These are phyloP conservation scores for Lepidocyrtinus sp. DNA, from an alignment of 2,888 invertebrate species.

Conservation along the genomic window DNA sequence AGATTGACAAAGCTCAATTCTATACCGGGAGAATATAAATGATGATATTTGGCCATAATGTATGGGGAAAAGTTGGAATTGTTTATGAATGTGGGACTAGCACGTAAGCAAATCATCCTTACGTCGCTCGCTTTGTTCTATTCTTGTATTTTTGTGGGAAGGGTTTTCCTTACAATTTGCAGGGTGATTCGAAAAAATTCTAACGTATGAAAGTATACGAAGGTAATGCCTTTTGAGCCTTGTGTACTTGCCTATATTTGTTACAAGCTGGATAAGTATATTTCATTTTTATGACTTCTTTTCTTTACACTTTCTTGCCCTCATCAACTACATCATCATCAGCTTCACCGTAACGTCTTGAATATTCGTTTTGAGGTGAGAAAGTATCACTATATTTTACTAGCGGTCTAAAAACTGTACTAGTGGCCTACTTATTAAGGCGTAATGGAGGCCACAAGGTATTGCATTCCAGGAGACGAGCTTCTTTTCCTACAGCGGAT, in stretches of 20 bases:
- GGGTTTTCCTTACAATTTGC: neutral
- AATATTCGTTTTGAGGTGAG: no score
- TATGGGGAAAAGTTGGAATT: no score
- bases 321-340: neutral
- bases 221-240: neutral
- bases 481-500: neutral
- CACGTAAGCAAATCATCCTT: slow-evolving; percentile 32
- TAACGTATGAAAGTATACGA: neutral
- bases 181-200: neutral
- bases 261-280: neutral
- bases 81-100: neutral
- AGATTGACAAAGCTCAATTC: no score
- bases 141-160: neutral
- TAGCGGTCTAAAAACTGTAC: neutral
- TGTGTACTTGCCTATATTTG: neutral
- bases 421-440: neutral
- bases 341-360: neutral
- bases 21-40: no score
- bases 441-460: neutral
- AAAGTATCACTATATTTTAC: no score
- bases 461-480: neutral
- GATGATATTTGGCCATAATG: no score
- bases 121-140: neutral
- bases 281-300: neutral
- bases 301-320: neutral